Base-by-base conservation (phyloP, 2,113 vertebrate genomes). In the Phoxinus phoxinus region DNA sequence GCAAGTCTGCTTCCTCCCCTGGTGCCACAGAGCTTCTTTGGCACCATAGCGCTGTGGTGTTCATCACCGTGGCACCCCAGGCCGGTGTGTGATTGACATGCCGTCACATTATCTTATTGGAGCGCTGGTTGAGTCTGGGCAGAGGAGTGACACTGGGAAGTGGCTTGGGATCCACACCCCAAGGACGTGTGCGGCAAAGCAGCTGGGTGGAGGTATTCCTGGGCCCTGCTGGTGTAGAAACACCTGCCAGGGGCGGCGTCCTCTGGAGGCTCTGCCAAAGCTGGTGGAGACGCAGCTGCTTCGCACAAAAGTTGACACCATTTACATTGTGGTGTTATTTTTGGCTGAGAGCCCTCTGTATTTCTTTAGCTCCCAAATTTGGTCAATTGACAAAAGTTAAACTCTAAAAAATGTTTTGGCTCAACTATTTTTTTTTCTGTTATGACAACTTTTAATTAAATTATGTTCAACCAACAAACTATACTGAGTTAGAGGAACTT, bases 241-340 rank as follows among this genome's bases (percentile, higher is more conserved):
- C 44, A 75, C 58, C 86, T 85, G 85, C 88, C 79, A 71, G 82
- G 46, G 87, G 85, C 81, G 30, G 79, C 30, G 53, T 86, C 83
- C 78, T 82, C 84, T 13, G 3, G 85, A 86, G 86, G 80, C 83
- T 85, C n/a, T 3, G 12, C 73, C 30, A 73, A 83, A 80, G 35
- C 83, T 82, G 84, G 25, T 35, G 58, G 25, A 87, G 88, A 67
- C 83, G 27, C 85, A 88, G 93, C 59, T 92, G 85, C 93, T 94
- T 93, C 90, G 84, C 90, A 90, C 87, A 67, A 89, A 67, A 12
- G 87, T 84, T 87, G 90, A 84, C 83, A 88, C 23, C 6, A 48
- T 86, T 86, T 88, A 71, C 80, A 73, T 81, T 93, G 85, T 86
- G 53, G 19, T 86, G 85, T 88, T 94, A 91, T 94, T 93, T 93